Evolutionary conservation across 1,140 invertebrate genomes (phyloP).

Genomic region (Thaumatotibia leucotreta): DNA sequence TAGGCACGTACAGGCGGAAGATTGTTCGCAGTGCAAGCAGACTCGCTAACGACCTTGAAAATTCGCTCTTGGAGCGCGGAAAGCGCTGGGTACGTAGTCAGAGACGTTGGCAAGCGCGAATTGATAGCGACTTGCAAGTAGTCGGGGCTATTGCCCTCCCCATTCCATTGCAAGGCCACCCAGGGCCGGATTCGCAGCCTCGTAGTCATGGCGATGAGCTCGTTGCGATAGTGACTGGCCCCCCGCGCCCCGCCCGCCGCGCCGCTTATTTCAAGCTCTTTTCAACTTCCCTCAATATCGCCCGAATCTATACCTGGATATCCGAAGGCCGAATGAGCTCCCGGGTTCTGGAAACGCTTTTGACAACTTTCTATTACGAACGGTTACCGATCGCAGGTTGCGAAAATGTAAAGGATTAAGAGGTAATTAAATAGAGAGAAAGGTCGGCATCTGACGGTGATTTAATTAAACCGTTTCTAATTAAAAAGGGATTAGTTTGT

Average conservation of each 20-base stretch:
- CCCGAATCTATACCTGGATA: conserved; percentile 48
- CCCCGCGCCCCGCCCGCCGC: conserved; percentile 25
- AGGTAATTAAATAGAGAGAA: not conserved
- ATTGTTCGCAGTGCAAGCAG: conserved; percentile 26
- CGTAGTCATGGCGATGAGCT: conserved; percentile 61
- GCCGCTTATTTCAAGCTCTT: conserved; percentile 57
- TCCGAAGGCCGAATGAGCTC: conserved; percentile 34
- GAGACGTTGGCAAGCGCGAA: conserved; percentile 63
- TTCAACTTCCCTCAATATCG: conserved; percentile 64
- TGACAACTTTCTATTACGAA: not conserved
- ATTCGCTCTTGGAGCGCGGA: conserved; percentile 41
- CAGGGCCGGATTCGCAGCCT: conserved; percentile 60
- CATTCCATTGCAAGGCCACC: conserved; percentile 72
- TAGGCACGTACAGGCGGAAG: conserved; percentile 18
- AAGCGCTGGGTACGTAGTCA: conserved; percentile 49
- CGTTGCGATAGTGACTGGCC: conserved; percentile 63
- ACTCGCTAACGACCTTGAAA: conserved; percentile 36
- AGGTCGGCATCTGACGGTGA: not conserved
- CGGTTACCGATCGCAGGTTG: not conserved
- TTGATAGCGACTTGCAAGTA: conserved; percentile 64
- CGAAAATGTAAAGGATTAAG: conserved; percentile 1
- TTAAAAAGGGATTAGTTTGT: conserved; percentile 4
- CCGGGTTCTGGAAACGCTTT: not conserved
- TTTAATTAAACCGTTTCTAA: not conserved
- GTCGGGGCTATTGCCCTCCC: conserved; percentile 71